Conservation (phyloP, 2,113 vertebrate species). For the Melanerpes aurifrons region DNA sequence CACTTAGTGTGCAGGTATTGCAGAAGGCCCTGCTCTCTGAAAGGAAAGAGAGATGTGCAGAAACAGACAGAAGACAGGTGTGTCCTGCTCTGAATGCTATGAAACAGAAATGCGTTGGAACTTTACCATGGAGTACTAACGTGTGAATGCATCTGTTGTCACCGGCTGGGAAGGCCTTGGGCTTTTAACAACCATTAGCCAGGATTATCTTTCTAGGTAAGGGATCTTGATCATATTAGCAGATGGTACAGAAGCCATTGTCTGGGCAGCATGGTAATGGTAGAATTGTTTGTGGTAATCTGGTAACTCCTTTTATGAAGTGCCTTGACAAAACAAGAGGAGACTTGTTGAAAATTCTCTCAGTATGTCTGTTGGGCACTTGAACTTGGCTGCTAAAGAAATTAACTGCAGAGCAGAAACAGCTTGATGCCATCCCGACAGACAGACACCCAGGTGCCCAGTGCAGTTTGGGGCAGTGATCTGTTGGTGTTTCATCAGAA, state of each 20-base stretch:
- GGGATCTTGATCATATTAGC: not conserved
- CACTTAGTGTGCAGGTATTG: not conserved
- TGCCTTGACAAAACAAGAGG: not conserved
- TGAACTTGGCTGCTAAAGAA: not conserved
- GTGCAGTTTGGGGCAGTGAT: not conserved
- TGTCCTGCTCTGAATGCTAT: not conserved
- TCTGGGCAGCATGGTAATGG: not conserved
- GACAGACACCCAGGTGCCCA: not conserved
- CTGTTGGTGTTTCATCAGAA: not conserved
- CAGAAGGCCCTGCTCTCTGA: not conserved
- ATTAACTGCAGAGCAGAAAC: not conserved
- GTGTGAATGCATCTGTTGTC: not conserved
- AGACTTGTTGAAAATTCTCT: not conserved
- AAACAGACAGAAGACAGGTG: accelerated
- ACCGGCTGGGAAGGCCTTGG: not conserved
- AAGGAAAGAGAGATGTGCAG: not conserved
- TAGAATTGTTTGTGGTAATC: not conserved
- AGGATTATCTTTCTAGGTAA: not conserved
- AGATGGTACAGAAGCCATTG: not conserved
- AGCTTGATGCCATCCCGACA: accelerated
- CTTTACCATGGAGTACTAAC: not conserved
- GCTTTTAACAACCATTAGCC: not conserved
- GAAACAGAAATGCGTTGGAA: not conserved
- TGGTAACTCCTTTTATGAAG: not conserved
- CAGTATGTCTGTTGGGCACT: not conserved